These are phyloP conservation scores for Solenopsis invicta DNA, from an alignment of 1,140 invertebrate genomes.

Conservation along the genomic window DNA sequence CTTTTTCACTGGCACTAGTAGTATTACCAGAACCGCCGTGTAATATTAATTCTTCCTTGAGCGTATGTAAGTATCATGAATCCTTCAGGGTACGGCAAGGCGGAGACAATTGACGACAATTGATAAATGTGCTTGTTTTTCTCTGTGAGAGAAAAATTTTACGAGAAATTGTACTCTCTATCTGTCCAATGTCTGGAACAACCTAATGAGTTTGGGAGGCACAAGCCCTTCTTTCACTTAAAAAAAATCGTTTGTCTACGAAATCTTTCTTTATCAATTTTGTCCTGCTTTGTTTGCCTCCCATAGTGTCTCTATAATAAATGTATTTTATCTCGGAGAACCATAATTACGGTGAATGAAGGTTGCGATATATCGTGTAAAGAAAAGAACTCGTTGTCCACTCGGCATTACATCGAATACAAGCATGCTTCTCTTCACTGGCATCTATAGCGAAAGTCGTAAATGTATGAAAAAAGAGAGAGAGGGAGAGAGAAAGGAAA, in stretches of 20 bases:
- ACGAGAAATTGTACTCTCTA: slow-evolving; percentile 71
- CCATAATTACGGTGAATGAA: slow-evolving; percentile 12
- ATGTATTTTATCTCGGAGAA: slow-evolving; percentile 32
- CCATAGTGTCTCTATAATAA: slow-evolving; percentile 64
- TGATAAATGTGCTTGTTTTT: slow-evolving; percentile 66
- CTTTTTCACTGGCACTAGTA: slow-evolving; percentile 42
- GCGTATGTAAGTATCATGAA: slow-evolving; percentile 51
- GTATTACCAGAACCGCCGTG: slow-evolving; percentile 56
- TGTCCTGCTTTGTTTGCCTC: slow-evolving; percentile 66
- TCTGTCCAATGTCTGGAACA: slow-evolving; percentile 86
- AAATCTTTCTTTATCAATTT: slow-evolving; percentile 30
- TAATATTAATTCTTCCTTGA: slow-evolving; percentile 48
- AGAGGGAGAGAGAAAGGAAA: not conserved
- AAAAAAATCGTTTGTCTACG: slow-evolving; percentile 39
- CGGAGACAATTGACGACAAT: slow-evolving; percentile 44
- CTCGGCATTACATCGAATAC: not conserved
- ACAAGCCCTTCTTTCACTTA: slow-evolving; percentile 10
- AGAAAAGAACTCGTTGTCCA: slow-evolving; percentile 20
- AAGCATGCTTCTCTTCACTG: slow-evolving; percentile 46
- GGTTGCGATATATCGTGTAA: not conserved
- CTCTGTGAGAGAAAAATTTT: slow-evolving; percentile 59
- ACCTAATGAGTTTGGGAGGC: slow-evolving; percentile 86
- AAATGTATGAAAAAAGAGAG: slow-evolving; percentile 4
- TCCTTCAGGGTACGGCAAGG: slow-evolving; percentile 28
- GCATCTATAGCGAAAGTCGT: slow-evolving; percentile 6